Base-by-base conservation (phyloP, 2,113 vertebrate genomes). In the Syngnathus floridae region DNA sequence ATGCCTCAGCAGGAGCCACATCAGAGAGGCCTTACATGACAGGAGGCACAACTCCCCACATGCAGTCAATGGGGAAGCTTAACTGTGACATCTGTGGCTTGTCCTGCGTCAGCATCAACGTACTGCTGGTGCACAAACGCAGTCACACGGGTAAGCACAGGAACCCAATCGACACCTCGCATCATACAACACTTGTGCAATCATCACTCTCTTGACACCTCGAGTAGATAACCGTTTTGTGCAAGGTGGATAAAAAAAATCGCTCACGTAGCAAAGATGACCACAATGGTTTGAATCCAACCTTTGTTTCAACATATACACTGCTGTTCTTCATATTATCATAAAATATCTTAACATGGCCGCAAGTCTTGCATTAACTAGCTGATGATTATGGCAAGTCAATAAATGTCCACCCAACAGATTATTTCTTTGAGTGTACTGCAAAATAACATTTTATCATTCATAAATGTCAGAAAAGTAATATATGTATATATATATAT, bases 51-150 rank as follows among this genome's bases (percentile, higher is more conserved):
- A 73, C 69, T 64, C 35, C 89, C 77, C 91, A 92, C 82, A 80
- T 90, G 43, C 69, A 86, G 64, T 59, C 89, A 1, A 60, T 88
- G 61, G 92, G 93, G 64, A 97, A 95, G 83, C 91, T 96, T 86
- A 95, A 74, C 66, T 97, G 95, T 37, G 94, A 96, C 80, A 90
- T 96, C 85, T 97, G 94, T 77, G 95, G 94, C 75, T 85, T 97
- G 83, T 91, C 93, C 87, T 96, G 95, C 87, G 92, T 96, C 82
- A 96, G 94, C 91, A 93, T 95, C 86, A 97, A 97, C 72, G 95
- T 97, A 59, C 87, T 97, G 87, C 92, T 96, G 88, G 95, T 97
- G 79, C 95, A 97, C 85, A 96, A 96, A 62, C 90, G 94, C 84
- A 96, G 94, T 84, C 95, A 96, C 82, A 96, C 94, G 59, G 95